Conservation (phyloP, 2,797 vertebrate genomes). For the Hipposideros larvatus region DNA sequence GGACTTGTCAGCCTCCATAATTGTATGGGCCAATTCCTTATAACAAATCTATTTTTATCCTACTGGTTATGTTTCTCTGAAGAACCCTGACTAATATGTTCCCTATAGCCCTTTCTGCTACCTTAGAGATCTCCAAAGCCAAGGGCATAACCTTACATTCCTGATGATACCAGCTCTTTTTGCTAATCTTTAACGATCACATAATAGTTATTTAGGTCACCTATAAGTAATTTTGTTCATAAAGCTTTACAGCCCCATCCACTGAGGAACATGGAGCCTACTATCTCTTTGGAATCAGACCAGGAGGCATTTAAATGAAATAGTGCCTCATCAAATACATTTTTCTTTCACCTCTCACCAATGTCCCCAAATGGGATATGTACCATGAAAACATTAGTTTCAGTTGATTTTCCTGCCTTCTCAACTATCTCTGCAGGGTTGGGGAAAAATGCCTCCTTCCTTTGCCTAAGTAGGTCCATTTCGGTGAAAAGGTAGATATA, state of each 20-base stretch:
- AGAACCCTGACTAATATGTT: slow-evolving; percentile 25
- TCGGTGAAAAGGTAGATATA: background rate
- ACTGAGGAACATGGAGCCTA: background rate
- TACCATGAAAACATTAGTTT: background rate
- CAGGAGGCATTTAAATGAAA: background rate
- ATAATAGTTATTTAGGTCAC: background rate
- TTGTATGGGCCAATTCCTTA: background rate
- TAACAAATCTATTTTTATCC: background rate
- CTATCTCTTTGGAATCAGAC: background rate
- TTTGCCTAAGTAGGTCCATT: background rate
- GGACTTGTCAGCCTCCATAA: background rate
- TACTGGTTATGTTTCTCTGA: background rate
- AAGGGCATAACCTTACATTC: background rate
- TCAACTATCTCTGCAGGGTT: background rate
- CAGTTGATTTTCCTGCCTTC: background rate
- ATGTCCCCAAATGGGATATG: background rate
- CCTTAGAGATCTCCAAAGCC: background rate
- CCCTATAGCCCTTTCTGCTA: background rate
- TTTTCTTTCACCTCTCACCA: background rate
- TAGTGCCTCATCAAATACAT: background rate
- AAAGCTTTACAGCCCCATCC: background rate
- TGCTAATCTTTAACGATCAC: background rate
- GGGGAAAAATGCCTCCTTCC: background rate
- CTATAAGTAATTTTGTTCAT: slow-evolving; percentile 50
- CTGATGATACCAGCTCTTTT: slow-evolving; percentile 26